These are phyloP conservation scores for Zaprionus camerounensis DNA, from an alignment of 1,140 invertebrate genomes.

Conservation along the genomic window DNA sequence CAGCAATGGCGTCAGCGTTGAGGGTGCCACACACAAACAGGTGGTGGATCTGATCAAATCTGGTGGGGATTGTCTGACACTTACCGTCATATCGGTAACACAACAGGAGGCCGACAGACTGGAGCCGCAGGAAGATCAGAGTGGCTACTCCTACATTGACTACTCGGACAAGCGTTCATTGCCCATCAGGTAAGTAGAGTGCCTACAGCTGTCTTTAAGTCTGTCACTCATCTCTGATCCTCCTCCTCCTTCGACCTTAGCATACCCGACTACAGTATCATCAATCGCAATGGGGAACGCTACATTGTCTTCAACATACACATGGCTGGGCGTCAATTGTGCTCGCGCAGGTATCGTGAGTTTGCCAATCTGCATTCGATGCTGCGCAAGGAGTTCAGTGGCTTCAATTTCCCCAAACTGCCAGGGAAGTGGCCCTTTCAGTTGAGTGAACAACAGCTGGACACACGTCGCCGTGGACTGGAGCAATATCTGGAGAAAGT, in stretches of 20 bases:
- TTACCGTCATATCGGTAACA: constrained; percentile 98
- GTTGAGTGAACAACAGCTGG: constrained; percentile 98
- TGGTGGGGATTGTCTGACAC: constrained; percentile 96
- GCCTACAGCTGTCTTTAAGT: too few relatives aligned
- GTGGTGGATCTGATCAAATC: constrained; percentile 99
- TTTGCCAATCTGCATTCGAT: constrained; percentile 95
- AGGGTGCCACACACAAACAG: constrained; percentile 99
- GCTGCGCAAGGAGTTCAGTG: constrained; percentile 97
- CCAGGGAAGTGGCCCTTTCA: constrained; percentile 99
- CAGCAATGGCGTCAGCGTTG: constrained; percentile 98
- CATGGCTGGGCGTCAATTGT: constrained; percentile 99
- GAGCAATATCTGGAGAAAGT: constrained; percentile 99
- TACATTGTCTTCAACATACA: constrained; percentile 99
- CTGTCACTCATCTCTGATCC: not conserved
- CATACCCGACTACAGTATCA: constrained; percentile 96
- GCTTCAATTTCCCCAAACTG: constrained; percentile 98
- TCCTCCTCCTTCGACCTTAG: constrained; percentile 84
- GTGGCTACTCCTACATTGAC: constrained; percentile 96
- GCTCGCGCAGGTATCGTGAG: constrained; percentile 97
- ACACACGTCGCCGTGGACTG: constrained; percentile 95
- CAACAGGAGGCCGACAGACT: constrained; percentile 93
- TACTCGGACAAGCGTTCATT: constrained; percentile 99
- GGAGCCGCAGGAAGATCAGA: constrained; percentile 94
- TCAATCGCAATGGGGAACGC: constrained; percentile 92
- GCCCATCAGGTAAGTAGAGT: constrained; percentile 89